phyloP scores from a whole-genome alignment of 2,113 vertebrate species.

The Petromus typicus region DNA sequence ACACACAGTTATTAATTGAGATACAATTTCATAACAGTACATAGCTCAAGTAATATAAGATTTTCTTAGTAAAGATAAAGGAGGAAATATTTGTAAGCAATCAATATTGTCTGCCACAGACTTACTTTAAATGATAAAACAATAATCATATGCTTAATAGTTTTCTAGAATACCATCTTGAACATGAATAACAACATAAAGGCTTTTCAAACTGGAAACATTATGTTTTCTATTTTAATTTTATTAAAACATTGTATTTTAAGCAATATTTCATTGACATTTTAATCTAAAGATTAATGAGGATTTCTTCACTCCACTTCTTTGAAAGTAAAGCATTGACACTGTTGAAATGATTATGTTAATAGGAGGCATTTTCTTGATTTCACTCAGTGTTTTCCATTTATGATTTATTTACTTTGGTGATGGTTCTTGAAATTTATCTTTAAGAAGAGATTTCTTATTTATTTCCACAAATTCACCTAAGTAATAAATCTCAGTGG shows the following conservation, averaged over 20 bases:
- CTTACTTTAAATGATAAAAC: constrained; percentile 60
- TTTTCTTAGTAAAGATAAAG: constrained; percentile 58
- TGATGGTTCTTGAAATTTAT: constrained; percentile 60
- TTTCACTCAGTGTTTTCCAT: constrained; percentile 55
- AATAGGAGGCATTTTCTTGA: constrained; percentile 60
- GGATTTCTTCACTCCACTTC: constrained; percentile 52
- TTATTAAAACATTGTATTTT: constrained; percentile 54
- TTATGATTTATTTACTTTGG: constrained; percentile 72
- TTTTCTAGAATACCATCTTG: constrained; percentile 43
- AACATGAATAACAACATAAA: not conserved
- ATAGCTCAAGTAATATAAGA: constrained; percentile 1
- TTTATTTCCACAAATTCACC: constrained; percentile 60
- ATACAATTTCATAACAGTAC: constrained; percentile 24
- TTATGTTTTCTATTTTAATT: not conserved
- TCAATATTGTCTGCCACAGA: constrained; percentile 42
- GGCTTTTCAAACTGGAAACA: not conserved
- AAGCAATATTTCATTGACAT: constrained; percentile 56
- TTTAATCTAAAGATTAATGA: constrained; percentile 38
- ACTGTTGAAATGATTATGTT: constrained; percentile 53
- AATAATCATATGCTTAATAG: constrained; percentile 29
- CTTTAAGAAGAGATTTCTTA: constrained; percentile 44
- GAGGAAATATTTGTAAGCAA: constrained; percentile 51
- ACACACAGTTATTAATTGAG: constrained; percentile 13
- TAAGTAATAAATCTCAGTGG: constrained; percentile 59
- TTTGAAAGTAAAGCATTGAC: constrained; percentile 50